Base-by-base conservation (phyloP, 2,797 vertebrate species). In the Apogon hyalosoma region DNA sequence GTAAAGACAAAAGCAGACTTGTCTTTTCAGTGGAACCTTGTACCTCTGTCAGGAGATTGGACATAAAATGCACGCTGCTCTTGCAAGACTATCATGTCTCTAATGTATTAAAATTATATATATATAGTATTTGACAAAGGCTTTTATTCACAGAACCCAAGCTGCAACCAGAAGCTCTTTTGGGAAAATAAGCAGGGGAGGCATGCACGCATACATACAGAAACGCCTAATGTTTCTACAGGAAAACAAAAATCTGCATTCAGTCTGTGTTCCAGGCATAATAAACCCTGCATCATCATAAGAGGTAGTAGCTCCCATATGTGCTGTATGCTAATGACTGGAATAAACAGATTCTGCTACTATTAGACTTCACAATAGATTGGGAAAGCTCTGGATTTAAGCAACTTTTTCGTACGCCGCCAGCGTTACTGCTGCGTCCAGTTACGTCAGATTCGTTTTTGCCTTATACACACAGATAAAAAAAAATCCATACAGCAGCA, bases 121-220 rank as follows among this genome's bases (percentile, higher is more conserved):
- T 77, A 69, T 69, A 49, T 58, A 45, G 40, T 69, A 45, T 73
- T 73, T 57, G 59, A 82, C 69, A 71, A 80, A 86, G 63, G 74
- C 78, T 85, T 85, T 85, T 76, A 82, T 76, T 47, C 18, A 55
- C 55, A 71, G 52, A 73, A 56, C 45, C 50, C 63, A 58, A 69
- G 50, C 57, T 77, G 69, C 79, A 54, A 58, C 16, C 15, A 53
- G 40, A 58, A 19, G 13, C 36, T 76, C 43, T 69, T 61, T 7
- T 24, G 62, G 41, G 49, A 48, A 43, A 74, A 38, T 53, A 18
- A 45, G 19, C 0, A 9, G 11, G 33, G 1, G 19, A 72, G 31
- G 45, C 39, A 75, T 52, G 40, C n/a, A 15, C 10, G 14, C 24
- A 52, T n/a, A 48, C 13, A 21, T 46, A 73, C 42, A 57, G 18